Evolutionary conservation across 2,113 vertebrate genomes (phyloP), one percentile per base, ranked within the genome.

Genomic region (Microtus ochrogaster): DNA sequence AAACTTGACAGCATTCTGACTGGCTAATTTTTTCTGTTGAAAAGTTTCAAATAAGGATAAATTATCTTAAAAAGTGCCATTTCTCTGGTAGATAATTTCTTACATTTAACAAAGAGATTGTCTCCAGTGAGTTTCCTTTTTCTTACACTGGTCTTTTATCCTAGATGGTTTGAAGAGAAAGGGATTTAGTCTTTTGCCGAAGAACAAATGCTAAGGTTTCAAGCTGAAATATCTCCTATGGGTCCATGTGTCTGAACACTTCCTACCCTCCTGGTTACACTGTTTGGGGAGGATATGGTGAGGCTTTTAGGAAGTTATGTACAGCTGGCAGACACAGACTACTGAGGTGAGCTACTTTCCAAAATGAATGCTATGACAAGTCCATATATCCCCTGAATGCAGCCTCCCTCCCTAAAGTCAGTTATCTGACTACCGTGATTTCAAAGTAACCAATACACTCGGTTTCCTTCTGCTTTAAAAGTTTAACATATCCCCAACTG

Each of bases 61-160:
- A 72, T 16, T 1, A 63, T 92, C 36, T 87, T 70, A 21, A 81
- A 89, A 91, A 89, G 36, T 21, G 52, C 16, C 21, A 24, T 83
- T 86, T 94, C 58, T 93, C 74, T 93, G 55, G 21, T 36, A 90
- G 84, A 33, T 81, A 68, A 95, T 77, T 90, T 95, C 89, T 28
- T 91, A 14, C 33, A 93, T n/a, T 92, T 94, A 13, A 92, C n/a
- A 82, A 70, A 93, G 91, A 30, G 52, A 86, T 0, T 28, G 10
- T 61, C 52, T 82, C 28, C 1, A 41, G 70, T 41, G 4, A 36
- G 63, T 24, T 73, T 19, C 11, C 76, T 86, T 89, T 96, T 92
- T 85, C 16, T 72, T 78, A 82, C 36, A 58, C 36, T 82, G 4
- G 36, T 86, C n/a, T 96, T 94, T 81, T 36, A 36, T 5, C n/a